Base-by-base conservation (phyloP, 2,888 invertebrate genomes). In the Leucophora obtusa region DNA sequence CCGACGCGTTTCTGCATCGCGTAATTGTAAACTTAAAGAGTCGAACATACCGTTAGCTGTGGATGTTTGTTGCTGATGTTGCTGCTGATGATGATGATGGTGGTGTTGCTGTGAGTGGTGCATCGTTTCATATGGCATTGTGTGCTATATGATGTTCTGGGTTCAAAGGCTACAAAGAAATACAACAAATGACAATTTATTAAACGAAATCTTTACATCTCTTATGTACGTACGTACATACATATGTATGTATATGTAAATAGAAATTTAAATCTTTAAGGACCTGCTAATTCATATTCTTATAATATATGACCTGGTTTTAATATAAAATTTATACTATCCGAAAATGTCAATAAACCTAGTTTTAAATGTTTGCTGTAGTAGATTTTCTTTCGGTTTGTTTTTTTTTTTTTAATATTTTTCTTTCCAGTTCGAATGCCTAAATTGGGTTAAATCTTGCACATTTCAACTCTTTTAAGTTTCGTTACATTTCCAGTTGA, bases 1-100 rank as follows among this genome's bases (percentile, higher is more conserved):
- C 82, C 95, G 93, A 82, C 94, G 93, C 84, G 94, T 93, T 91
- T 95, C 95, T 81, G 95, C 94, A 86, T 95, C 95, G 86, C 95
- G 94, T 91, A 96, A 92, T 89, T 95, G 94, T 91, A 95, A 91
- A 86, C 94, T 93, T 87, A 94, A 90, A 85, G 92, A 89, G 88
- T 93, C 93, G 90, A 93, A 89, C 89, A 91, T 91, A 83, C 90
- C 89, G 82, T 87, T 88, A 78, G 85, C 83, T 79, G 83, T 83
- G 82, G 85, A 85, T 81, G 87, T 28, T 8, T 65, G 65, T 35
- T 65, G 63, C 68, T 87, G 87, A 9, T 65, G 65, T 18, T 65
- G 63, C 51, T 51, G 51, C 53, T 56, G 84, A 82, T 74, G 82
- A 80, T 83, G 85, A 84, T 82, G 85, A 85, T 87, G 87, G 81